phyloP scores from a whole-genome alignment of 2,888 invertebrate genomes.

The Monochamus alternatus region DNA sequence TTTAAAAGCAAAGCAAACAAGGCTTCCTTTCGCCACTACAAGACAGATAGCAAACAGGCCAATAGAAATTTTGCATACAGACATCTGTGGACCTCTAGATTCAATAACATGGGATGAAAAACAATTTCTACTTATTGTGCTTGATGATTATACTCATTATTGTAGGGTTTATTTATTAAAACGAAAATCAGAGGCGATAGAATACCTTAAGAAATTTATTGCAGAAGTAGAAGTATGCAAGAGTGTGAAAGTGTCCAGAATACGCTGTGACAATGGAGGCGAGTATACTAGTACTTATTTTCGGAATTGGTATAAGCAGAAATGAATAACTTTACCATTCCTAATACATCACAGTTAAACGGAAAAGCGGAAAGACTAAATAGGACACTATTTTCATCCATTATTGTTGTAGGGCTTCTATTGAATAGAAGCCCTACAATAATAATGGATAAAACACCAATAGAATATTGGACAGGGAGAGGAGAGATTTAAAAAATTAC shows the following conservation, averaged over 20 bases:
- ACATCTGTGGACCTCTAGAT: constrained; percentile 63
- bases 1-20: constrained; percentile 2
- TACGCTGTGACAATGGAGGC: constrained; percentile 51
- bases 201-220: constrained; percentile 48
- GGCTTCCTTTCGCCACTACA: constrained; percentile 60
- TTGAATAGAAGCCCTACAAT: constrained; percentile 46
- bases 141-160: constrained; percentile 65
- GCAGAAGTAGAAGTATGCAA: constrained; percentile 40
- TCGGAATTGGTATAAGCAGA: constrained; percentile 45
- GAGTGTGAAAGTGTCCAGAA: constrained; percentile 40
- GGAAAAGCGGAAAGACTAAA: constrained; percentile 53
- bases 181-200: constrained; percentile 46
- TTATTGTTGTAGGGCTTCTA: constrained; percentile 40
- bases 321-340: constrained; percentile 51
- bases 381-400: constrained; percentile 49
- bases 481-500: constrained; percentile 60
- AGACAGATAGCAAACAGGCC: constrained; percentile 53
- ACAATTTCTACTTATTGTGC: constrained; percentile 62
- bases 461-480: constrained; percentile 57
- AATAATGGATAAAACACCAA: constrained; percentile 52
- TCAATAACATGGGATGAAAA: constrained; percentile 60
- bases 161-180: constrained; percentile 58
- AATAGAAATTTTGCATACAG: constrained; percentile 61
- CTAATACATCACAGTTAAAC: constrained; percentile 53
- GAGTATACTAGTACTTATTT: constrained; percentile 28